Base-by-base conservation (phyloP, 2,113 vertebrate genomes). In the Brevimyrus niger region DNA sequence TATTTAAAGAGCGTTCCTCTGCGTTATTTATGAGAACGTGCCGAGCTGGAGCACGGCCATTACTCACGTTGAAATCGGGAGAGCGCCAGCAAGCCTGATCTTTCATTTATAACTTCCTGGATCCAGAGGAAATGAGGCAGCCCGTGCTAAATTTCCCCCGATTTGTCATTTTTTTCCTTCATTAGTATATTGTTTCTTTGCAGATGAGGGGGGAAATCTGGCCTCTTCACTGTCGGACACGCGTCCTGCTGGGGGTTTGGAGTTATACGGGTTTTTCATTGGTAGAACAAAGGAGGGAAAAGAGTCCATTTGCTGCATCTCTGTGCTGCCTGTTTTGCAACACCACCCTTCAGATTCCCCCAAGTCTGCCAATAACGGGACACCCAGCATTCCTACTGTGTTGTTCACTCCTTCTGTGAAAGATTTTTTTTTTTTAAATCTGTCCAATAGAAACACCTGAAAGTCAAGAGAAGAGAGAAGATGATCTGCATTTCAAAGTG, bases 31-130 rank as follows among this genome's bases (percentile, higher is more conserved):
- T 89, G 69, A 87, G 46, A n/a, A 35, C 80, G 73, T 87, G 51
- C 31, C 8, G 76, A 35, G 73, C 58, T 51, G 90, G 86, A 89
- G 83, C 69, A 6, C 58, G 42, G 51, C 88, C 50, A 89, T 90
- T 89, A 87, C 76, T 83, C 47, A 88, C 65, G 47, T 58, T 87
- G 50, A 89, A 92, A 53, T 91, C 90, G 76, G 8, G 89, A 6
- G 42, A 0, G 88, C 58, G 53, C 19, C 1, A 85, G 86, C 90
- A 87, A 91, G 82, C 89, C 88, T 92, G 90, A 80, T 86, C 90
- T 47, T 73, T 90, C 89, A 94, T 92, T 94, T 93, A 94, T 93
- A 92, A 90, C 69, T 91, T 93, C 92, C 92, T 91, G 92, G 94
- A 94, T 94, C 91, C 91, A 91, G 88, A 92, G 90, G 92, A 93